Evolutionary conservation across 2,113 vertebrate genomes (phyloP).

Genomic region (Rhombomys opimus): DNA sequence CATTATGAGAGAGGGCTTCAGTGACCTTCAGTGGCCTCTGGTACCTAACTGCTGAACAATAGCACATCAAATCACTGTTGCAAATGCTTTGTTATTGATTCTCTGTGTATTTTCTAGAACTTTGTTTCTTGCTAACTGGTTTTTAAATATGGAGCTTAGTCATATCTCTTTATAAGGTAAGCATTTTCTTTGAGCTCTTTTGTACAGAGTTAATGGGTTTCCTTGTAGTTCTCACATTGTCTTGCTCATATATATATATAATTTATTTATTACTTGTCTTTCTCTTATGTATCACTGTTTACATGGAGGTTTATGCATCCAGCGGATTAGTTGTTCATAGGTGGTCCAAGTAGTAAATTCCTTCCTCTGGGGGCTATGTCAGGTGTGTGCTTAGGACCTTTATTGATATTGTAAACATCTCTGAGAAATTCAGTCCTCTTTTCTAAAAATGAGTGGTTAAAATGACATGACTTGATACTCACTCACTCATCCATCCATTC

Average conservation of each 20-base stretch:
- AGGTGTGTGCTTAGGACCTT: not conserved
- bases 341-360: not conserved
- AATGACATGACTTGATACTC: not conserved
- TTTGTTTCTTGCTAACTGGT: constrained; percentile 12
- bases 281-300: not conserved
- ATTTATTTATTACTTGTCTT: too few relatives aligned
- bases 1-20: not conserved
- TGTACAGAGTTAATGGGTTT: not conserved
- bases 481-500: not conserved
- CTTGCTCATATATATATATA: not conserved
- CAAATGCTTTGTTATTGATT: not conserved
- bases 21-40: not conserved
- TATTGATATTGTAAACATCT: not conserved
- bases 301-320: not conserved
- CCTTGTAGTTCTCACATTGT: not conserved
- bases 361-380: not conserved
- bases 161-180: not conserved
- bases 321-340: not conserved
- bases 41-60: not conserved
- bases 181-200: not conserved
- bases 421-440: not conserved
- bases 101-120: not conserved
- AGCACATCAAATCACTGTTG: not conserved
- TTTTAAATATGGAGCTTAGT: not conserved
- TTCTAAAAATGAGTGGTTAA: not conserved